Base-by-base conservation (phyloP, 2,797 vertebrate genomes). In the Sebastes taczanowskii region DNA sequence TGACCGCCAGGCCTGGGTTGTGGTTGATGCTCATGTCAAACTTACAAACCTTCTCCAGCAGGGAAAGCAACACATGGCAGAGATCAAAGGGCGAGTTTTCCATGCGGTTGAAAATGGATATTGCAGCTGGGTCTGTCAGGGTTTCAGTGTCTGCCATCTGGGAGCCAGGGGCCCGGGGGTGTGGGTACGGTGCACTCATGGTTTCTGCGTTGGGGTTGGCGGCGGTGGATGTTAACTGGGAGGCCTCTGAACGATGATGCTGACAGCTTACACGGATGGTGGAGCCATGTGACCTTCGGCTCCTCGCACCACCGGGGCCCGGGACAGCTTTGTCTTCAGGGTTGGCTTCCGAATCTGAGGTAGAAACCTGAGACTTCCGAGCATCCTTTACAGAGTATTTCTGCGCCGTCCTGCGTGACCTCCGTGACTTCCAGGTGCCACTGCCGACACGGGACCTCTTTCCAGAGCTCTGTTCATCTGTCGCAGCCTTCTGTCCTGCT, bases 71-170 rank as follows among this genome's bases (percentile, higher is more conserved):
- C 74, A 99, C 97, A 38, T 93, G 96, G 89, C 99, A 99, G 76
- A 99, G 96, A 70, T 99, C 97, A 89, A 99, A 99, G 8, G 98
- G 97, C 1, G 99, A 98, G 85, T 98, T 98, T 86, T 97, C 95
- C 91, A 91, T 90, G 74, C 90, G 96, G 89, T 95, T 97, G 81
- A 96, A 95, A 86, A 97, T 90, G 72, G 94, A 94, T 87, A 96
- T 95, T 80, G 95, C 95, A 66, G 96, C 95, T 8, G 96, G 92
- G 27, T 99, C 97, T 20, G 90, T 96, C 80, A 97, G 91, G 35
- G 91, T 86, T 77, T 97, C 96, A 2, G 83, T 65, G 84, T 95
- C 91, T 38, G 83, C 66, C 16, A 77, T 79, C 73, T 94, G 95
- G 46, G 89, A 92, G 5, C 92, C 94, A 6, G 92, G 91, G 35